These are phyloP conservation scores for Poeciliopsis presidionis DNA, from an alignment of 2,797 vertebrate genomes.

Conservation along the genomic window DNA sequence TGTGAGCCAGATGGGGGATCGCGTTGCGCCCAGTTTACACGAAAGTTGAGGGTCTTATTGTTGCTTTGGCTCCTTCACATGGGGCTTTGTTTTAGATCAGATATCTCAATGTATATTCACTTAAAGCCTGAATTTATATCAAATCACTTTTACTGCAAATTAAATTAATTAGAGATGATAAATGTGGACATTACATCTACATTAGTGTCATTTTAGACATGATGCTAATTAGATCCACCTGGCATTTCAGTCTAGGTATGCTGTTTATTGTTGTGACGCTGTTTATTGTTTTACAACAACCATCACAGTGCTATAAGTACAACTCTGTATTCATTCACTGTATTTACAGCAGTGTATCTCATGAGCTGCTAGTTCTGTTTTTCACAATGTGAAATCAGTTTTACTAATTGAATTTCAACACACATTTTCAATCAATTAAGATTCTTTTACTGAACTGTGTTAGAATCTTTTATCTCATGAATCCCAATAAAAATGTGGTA, in stretches of 20 bases:
- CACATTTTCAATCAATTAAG: neutral
- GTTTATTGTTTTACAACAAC: neutral
- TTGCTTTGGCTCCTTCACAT: constrained; percentile 7
- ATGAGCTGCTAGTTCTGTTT: too few relatives aligned
- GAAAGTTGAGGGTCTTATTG: constrained; percentile 58
- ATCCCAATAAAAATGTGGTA: neutral
- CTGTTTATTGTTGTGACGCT: neutral
- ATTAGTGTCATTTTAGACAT: neutral
- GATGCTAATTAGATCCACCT: neutral
- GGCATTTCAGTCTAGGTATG: neutral
- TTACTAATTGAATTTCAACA: too few relatives aligned
- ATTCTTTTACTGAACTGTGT: neutral
- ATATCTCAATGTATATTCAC: too few relatives aligned
- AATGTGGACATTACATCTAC: neutral
- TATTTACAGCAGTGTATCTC: too few relatives aligned
- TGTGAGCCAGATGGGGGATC: constrained; percentile 64
- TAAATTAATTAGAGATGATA: neutral
- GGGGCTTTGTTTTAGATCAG: neutral
- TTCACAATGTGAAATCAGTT: too few relatives aligned
- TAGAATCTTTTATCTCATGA: neutral
- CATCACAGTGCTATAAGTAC: neutral
- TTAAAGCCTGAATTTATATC: neutral
- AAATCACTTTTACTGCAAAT: neutral
- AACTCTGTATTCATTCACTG: too few relatives aligned
- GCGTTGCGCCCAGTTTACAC: constrained; percentile 63